Base-by-base conservation (phyloP, 2,113 vertebrate genomes). In the Ascaphus truei region DNA sequence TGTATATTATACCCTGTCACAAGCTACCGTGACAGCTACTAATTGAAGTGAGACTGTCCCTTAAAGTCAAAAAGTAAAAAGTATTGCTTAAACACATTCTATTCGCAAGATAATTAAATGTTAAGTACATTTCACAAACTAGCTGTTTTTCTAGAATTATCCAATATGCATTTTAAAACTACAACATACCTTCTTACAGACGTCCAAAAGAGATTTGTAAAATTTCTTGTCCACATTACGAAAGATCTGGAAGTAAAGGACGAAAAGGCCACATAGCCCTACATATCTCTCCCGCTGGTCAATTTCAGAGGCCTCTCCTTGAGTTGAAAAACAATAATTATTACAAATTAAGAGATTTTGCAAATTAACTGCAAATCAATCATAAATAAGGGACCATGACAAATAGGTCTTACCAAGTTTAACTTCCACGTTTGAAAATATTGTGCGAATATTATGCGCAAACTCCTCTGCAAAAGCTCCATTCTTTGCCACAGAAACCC, bases 171-270 rank as follows among this genome's bases (percentile, higher is more conserved):
- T n/a, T n/a, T n/a, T n/a, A n/a, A n/a, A n/a, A n/a, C n/a, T n/a
- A n/a, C n/a, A n/a, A n/a, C n/a, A 79, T 76, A 98, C 97, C 93
- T 98, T 99, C 87, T 98, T 98, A 89, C 94, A 98, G 75, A 96
- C 82, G 39, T 99, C 96, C 60, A 99, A 76, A 48, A 99, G 85
- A 1, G 93, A 84, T 80, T 97, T 98, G 82, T 93, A 98, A 76
- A 98, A 83, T 80, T 95, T 99, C 84, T 98, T 99, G 87, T 99
- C 97, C 8, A 98, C 69, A 4, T 91, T 89, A 55, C 96, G 90
- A 84, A 99, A 99, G 79, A 98, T 96, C 41, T 98, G 94, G 83
- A 99, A 99, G 80, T 99, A 92, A 72, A 99, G 83, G 15, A 95
- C 94, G 68, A 95, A 98, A 23, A 99, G 95, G 18, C 93, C 86